Conservation (phyloP, 2,113 vertebrate species). For the Panthera uncia region DNA sequence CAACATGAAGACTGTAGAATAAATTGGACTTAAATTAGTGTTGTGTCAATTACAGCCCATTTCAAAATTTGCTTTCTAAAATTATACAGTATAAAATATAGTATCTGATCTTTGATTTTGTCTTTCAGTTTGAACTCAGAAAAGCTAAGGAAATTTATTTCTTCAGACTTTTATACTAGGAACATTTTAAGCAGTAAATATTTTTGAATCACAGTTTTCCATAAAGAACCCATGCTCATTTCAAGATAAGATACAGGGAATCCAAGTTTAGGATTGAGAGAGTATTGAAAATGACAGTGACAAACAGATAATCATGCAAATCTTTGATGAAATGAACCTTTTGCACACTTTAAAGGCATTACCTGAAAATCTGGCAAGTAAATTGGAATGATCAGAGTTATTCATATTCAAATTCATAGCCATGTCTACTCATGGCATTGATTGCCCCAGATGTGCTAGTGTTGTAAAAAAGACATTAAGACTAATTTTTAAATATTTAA, state of each 20-base stretch:
- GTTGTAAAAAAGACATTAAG: constrained; percentile 24
- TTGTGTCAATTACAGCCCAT: background rate
- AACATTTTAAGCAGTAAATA: background rate
- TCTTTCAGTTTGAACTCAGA: background rate
- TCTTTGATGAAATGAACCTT: constrained; percentile 28
- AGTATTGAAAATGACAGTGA: background rate
- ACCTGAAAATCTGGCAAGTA: background rate
- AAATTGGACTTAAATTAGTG: background rate
- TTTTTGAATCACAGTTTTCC: constrained; percentile 10
- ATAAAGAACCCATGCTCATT: background rate
- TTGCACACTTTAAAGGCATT: background rate
- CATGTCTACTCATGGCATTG: background rate
- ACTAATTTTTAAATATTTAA: constrained; percentile 65
- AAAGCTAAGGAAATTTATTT: background rate
- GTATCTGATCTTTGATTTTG: background rate
- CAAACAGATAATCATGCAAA: constrained; percentile 48
- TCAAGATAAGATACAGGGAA: background rate
- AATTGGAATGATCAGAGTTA: background rate
- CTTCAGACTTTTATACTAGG: background rate
- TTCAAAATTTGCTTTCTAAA: background rate
- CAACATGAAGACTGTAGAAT: background rate
- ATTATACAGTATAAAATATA: background rate
- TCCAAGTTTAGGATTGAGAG: background rate
- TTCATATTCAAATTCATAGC: constrained; percentile 42
- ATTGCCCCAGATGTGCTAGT: constrained; percentile 1